Evolutionary conservation across 2,888 invertebrate genomes (phyloP).

Genomic region (Rhagophthalmus giganteus): DNA sequence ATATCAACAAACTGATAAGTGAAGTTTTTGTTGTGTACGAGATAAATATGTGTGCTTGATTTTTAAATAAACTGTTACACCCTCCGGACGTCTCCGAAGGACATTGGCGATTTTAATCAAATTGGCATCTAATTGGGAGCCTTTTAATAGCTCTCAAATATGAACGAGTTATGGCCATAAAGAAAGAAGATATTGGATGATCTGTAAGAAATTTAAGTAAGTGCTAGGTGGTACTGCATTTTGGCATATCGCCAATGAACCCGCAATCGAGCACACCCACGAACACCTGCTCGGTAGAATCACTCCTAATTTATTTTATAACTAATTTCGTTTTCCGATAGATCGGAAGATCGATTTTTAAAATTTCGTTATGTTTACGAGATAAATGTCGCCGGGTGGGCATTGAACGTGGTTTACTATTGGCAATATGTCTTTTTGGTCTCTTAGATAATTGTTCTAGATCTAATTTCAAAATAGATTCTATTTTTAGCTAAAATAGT

Average conservation of each 20-base stretch:
- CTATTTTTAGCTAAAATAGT: constrained; percentile 39
- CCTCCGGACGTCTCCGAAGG: constrained; percentile 43
- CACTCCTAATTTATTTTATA: constrained; percentile 37
- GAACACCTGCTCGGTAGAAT: constrained; percentile 51
- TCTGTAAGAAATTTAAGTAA: constrained; percentile 46
- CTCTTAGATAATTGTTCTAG: constrained; percentile 38
- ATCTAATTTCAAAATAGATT: constrained; percentile 44
- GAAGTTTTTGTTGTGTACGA: constrained; percentile 33
- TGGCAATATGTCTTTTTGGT: constrained; percentile 19
- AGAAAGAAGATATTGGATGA: constrained; percentile 49
- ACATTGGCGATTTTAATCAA: constrained; percentile 33
- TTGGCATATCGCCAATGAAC: constrained; percentile 47
- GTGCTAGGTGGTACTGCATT: constrained; percentile 50
- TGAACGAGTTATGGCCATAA: constrained; percentile 35
- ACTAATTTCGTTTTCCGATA: no score
- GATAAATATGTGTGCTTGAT: constrained; percentile 19
- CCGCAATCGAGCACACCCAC: constrained; percentile 50
- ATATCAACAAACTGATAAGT: constrained; percentile 40
- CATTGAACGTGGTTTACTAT: no score
- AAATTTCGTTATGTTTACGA: neutral
- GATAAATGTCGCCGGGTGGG: no score
- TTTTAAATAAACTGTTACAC: constrained; percentile 40
- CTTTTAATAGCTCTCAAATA: constrained; percentile 10
- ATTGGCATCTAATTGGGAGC: constrained; percentile 5
- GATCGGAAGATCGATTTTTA: constrained; percentile 15